Percentiles rank a stretch among this genome's conserved stretches.
Conservation (phyloP, 2,888 invertebrate genomes). For the Acanthopleura granulata region DNA sequence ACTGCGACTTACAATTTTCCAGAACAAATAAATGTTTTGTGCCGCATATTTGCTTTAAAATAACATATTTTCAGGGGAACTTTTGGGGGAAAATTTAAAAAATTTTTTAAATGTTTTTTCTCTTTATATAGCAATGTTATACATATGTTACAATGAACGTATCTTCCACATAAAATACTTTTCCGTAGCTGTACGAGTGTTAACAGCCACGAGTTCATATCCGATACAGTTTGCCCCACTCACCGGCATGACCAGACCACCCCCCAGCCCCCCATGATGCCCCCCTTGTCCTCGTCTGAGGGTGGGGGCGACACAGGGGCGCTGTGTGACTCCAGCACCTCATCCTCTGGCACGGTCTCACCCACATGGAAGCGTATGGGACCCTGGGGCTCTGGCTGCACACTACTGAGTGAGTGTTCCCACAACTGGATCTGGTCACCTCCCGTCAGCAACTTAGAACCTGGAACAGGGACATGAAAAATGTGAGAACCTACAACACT, state of each 20-base stretch:
- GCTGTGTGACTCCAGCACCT: slow-evolving; percentile 6
- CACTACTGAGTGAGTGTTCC: slow-evolving; percentile 64
- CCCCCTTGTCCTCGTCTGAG: slow-evolving; percentile 23
- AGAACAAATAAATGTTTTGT: no score
- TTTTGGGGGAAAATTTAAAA: no score
- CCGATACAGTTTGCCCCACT: slow-evolving; percentile 15
- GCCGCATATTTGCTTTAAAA: no score
- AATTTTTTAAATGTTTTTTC: no score
- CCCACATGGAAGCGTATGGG: slow-evolving; percentile 60
- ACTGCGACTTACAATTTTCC: no score
- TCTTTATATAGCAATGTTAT: no score
- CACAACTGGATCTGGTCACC: slow-evolving; percentile 92
- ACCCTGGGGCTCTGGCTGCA: background rate
- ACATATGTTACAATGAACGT: no score
- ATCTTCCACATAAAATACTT: no score
- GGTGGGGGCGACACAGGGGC: slow-evolving; percentile 21
- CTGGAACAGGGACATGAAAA: slow-evolving; percentile 33
- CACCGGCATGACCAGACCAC: slow-evolving; percentile 58
- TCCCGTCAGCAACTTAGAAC: slow-evolving; percentile 82
- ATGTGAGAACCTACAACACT: no score
- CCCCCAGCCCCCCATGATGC: slow-evolving; percentile 43
- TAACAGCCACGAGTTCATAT: no score
- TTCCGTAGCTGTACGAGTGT: no score
- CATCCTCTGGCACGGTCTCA: slow-evolving; percentile 34
- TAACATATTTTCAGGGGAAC: no score